Percentiles rank a stretch among this genome's conserved stretches.
Conservation (phyloP, 2,888 invertebrate genomes). For the Agriotes lineatus region DNA sequence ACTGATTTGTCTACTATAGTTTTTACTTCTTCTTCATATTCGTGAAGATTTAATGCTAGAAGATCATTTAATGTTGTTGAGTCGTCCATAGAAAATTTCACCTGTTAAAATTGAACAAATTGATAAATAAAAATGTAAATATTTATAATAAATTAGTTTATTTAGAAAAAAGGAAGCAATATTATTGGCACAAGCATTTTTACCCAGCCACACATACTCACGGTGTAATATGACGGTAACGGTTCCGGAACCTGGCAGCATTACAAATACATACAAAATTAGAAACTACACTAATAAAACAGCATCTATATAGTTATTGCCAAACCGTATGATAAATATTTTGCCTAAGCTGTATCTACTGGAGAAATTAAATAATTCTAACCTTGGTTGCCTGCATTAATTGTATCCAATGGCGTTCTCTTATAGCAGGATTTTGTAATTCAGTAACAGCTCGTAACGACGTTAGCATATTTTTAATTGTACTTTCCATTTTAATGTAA, state of each 20-base stretch:
- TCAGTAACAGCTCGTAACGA: conserved; percentile 93
- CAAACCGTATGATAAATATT: neutral
- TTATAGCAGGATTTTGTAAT: conserved; percentile 93
- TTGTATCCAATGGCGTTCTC: conserved; percentile 94
- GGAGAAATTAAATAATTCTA: neutral
- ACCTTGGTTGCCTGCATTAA: conserved; percentile 94
- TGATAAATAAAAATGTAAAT: neutral
- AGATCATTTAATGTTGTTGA: conserved; percentile 90
- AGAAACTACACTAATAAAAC: neutral
- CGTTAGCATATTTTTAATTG: conserved; percentile 92
- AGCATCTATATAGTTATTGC: neutral
- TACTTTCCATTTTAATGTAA: conserved; percentile 82
- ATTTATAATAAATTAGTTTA: neutral
- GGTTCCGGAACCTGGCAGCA: conserved; percentile 53
- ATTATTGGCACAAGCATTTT: neutral
- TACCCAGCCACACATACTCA: conserved; percentile 36
- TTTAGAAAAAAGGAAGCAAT: neutral
- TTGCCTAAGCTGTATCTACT: neutral
- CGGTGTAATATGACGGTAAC: conserved; percentile 49
- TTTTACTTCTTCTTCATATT: conserved; percentile 95
- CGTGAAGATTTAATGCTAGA: conserved; percentile 87
- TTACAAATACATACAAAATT: conserved; percentile 17
- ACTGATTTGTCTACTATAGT: conserved; percentile 96
- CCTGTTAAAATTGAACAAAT: conserved; percentile 65
- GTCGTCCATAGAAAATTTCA: conserved; percentile 84